phyloP scores from a whole-genome alignment of 1,140 invertebrate species.

The Brachionus asplanchnoidis region DNA sequence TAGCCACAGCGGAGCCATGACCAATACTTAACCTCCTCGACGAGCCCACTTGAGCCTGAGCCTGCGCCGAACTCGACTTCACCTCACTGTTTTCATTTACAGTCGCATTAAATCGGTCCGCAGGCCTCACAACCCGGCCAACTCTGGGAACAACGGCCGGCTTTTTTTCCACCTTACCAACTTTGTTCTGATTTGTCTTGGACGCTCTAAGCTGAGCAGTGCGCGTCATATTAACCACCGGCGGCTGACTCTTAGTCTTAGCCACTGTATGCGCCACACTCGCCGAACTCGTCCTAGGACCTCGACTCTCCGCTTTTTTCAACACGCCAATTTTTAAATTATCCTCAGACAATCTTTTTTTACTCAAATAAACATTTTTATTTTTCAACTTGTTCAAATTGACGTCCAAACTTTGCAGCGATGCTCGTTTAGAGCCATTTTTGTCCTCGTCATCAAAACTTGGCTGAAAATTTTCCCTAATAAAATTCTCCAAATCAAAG shows the following conservation, averaged over 20 bases:
- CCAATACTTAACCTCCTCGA: background rate
- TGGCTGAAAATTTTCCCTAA: conserved; percentile 22
- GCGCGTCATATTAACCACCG: background rate
- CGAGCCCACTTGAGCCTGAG: background rate
- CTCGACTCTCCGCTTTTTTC: background rate
- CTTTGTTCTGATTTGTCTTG: background rate
- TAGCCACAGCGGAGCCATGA: background rate
- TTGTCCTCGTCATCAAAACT: background rate
- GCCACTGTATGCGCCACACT: background rate
- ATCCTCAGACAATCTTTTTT: conserved; percentile 3
- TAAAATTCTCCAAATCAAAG: conserved; percentile 32
- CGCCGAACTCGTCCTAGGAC: background rate
- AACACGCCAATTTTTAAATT: background rate
- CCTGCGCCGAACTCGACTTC: background rate
- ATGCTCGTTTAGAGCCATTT: background rate
- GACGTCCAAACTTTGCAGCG: background rate
- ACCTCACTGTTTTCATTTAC: background rate
- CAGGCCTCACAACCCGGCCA: background rate
- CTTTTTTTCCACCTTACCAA: background rate
- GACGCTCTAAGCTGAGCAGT: background rate
- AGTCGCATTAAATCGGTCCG: conserved; percentile 1
- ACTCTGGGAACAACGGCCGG: background rate
- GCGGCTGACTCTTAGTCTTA: background rate
- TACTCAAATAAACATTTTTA: background rate
- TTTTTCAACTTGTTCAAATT: background rate